phyloP scores from a whole-genome alignment of 2,797 vertebrate species.

The Columba guinea region DNA sequence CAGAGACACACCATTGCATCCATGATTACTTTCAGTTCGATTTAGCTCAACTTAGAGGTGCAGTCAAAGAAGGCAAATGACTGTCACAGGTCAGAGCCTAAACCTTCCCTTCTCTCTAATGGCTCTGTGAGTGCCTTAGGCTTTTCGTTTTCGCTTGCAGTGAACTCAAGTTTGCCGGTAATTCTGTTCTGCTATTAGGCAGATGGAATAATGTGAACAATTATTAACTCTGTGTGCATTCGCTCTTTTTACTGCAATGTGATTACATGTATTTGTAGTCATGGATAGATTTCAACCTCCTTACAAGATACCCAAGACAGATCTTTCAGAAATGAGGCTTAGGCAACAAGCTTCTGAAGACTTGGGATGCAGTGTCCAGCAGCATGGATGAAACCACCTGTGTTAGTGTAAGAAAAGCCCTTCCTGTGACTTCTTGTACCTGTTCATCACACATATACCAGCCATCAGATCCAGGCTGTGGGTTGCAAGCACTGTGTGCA shows the following conservation, averaged over 20 bases:
- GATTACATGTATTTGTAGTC: slow-evolving; percentile 30
- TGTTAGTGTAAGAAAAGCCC: neutral
- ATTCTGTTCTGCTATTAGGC: slow-evolving; percentile 44
- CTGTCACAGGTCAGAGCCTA: slow-evolving; percentile 20
- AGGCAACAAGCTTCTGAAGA: neutral
- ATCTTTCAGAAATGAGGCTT: neutral
- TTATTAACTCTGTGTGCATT: slow-evolving; percentile 5
- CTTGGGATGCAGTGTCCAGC: neutral
- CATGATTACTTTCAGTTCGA: neutral
- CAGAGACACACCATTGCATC: neutral
- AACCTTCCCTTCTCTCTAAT: slow-evolving; percentile 21
- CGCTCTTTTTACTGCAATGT: neutral
- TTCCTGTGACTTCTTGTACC: neutral
- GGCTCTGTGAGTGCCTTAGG: slow-evolving; percentile 1
- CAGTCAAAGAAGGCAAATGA: slow-evolving; percentile 19
- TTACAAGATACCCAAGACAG: neutral
- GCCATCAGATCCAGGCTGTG: neutral
- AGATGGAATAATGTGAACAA: slow-evolving; percentile 35
- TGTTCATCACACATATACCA: neutral
- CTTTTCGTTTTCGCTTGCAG: slow-evolving; percentile 42
- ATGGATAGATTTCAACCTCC: neutral
- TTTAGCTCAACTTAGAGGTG: neutral
- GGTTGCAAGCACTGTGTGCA: neutral
- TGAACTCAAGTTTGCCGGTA: neutral
- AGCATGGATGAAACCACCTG: neutral